A percentile compares a stretch with the other conserved stretches of the same genome.
These are phyloP conservation scores for Astyanax mexicanus DNA, from an alignment of 2,797 vertebrate species.

Conservation along the genomic window DNA sequence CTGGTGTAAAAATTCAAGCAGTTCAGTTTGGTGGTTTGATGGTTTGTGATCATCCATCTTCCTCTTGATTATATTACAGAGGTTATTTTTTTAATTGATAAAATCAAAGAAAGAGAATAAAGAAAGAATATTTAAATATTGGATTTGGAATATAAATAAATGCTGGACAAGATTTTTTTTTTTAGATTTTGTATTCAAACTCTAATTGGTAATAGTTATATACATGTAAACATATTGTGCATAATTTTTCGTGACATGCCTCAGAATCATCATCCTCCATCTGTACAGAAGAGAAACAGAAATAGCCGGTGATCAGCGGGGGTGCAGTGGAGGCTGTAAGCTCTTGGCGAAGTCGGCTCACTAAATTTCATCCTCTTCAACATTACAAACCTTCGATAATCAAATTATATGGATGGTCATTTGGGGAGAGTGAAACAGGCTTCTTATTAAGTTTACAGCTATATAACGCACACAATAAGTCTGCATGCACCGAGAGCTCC, in stretches of 20 bases:
- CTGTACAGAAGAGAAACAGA: neutral
- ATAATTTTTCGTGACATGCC: no score
- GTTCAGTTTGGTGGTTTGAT: no score
- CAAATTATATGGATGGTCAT: constrained; percentile 63
- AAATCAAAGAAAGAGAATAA: no score
- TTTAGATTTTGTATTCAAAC: neutral
- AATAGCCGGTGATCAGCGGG: constrained; percentile 5
- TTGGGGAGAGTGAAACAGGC: constrained; percentile 54
- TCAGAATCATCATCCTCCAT: neutral
- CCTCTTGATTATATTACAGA: no score
- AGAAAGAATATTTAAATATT: no score
- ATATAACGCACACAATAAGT: constrained; percentile 49
- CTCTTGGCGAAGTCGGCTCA: neutral
- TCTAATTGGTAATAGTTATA: neutral
- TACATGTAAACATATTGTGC: no score
- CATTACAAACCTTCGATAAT: constrained; percentile 59
- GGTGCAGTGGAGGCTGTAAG: constrained; percentile 14
- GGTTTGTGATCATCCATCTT: no score
- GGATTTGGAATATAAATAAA: no score
- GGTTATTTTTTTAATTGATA: no score
- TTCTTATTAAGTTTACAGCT: constrained; percentile 57
- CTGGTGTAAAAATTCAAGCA: no score
- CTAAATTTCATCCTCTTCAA: constrained; percentile 56
- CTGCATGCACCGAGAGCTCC: constrained; percentile 57
- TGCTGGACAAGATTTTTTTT: no score